Conservation (phyloP, 1,140 invertebrate species). For the Psix sp. region DNA sequence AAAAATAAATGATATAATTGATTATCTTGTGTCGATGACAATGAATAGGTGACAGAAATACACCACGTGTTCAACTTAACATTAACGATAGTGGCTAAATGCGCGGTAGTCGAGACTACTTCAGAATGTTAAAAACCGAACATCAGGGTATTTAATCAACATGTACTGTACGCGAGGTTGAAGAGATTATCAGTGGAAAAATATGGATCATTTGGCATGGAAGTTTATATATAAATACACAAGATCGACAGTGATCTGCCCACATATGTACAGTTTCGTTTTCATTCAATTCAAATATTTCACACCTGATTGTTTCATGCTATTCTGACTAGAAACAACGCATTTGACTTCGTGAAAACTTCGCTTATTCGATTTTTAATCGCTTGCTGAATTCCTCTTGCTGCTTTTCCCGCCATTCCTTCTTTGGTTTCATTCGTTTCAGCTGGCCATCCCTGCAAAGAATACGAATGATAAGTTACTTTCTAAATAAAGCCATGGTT, state of each 20-base stretch:
- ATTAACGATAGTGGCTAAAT: no score
- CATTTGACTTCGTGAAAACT: constrained; percentile 29
- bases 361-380: constrained; percentile 85
- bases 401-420: constrained; percentile 94
- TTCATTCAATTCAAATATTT: constrained; percentile 10
- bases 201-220: constrained; percentile 4
- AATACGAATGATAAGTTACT: constrained; percentile 24
- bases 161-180: no score
- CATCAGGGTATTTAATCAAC: no score
- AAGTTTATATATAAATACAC: constrained; percentile 28
- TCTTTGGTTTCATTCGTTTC: constrained; percentile 93
- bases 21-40: no score
- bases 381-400: constrained; percentile 95
- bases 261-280: constrained; percentile 5
- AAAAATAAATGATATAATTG: no score
- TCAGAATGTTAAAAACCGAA: no score
- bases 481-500: no score
- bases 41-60: no score
- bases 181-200: no score
- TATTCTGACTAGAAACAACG: constrained; percentile 66
- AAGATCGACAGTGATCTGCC: constrained; percentile 2
- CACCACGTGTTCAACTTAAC: no score
- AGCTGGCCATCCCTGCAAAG: constrained; percentile 93
- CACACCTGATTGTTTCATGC: constrained; percentile 49
- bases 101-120: no score